Evolutionary conservation across 2,797 vertebrate species (phyloP).

Genomic region (Eidolon dupreanum): DNA sequence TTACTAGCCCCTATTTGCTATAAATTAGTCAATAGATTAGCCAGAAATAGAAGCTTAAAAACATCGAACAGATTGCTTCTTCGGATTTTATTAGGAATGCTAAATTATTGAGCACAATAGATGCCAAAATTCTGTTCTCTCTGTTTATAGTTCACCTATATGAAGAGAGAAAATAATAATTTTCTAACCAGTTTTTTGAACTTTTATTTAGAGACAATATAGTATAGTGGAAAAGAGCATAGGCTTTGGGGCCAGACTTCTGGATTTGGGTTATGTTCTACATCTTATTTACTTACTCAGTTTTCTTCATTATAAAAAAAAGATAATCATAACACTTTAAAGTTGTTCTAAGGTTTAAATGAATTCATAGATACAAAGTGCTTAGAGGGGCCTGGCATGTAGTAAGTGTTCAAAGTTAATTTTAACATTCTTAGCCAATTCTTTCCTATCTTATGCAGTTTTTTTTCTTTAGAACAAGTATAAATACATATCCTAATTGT

Average conservation of each 20-base stretch:
- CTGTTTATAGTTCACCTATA: conserved; percentile 61
- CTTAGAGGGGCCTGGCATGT: neutral
- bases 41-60: neutral
- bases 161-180: conserved; percentile 31
- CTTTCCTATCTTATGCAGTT: neutral
- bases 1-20: neutral
- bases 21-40: neutral
- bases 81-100: conserved; percentile 21
- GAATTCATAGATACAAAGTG: neutral
- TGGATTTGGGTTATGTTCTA: neutral
- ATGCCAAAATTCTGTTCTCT: neutral
- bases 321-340: neutral
- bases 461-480: neutral
- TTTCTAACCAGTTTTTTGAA: neutral
- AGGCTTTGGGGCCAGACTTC: neutral
- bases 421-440: neutral
- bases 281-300: neutral
- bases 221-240: neutral
- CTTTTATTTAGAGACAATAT: neutral
- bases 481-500: neutral
- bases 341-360: neutral
- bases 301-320: neutral
- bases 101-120: neutral
- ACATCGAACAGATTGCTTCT: neutral
- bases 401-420: neutral